These are phyloP conservation scores for Athene noctua DNA, from an alignment of 2,113 vertebrate genomes.

Conservation along the genomic window DNA sequence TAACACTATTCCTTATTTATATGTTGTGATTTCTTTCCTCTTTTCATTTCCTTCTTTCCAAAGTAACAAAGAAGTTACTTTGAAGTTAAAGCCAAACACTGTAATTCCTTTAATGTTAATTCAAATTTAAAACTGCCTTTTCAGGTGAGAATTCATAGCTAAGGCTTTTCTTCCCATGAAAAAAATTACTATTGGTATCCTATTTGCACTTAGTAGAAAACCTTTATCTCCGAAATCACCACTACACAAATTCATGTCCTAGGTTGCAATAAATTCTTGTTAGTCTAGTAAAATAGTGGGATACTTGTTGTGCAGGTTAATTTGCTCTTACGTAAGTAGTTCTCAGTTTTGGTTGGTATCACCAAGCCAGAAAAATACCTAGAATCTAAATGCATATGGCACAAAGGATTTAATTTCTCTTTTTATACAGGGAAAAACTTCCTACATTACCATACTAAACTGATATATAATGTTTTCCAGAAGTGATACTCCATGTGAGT, in stretches of 20 bases:
- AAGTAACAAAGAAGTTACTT: not conserved
- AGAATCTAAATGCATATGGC: not conserved
- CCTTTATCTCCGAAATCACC: not conserved
- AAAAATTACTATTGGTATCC: not conserved
- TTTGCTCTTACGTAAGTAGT: not conserved
- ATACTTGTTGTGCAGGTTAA: not conserved
- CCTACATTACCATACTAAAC: accelerated
- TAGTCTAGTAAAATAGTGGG: not conserved
- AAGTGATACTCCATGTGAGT: not conserved
- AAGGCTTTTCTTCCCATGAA: not conserved
- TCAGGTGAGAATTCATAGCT: not conserved
- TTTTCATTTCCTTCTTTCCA: no score
- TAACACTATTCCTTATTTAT: not conserved
- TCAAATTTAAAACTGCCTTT: not conserved
- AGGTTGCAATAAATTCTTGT: not conserved
- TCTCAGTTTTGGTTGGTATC: not conserved
- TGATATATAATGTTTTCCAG: not conserved
- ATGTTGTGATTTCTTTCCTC: not conserved
- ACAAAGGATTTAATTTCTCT: not conserved
- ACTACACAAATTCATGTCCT: not conserved
- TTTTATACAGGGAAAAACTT: not conserved
- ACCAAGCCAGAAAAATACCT: not conserved
- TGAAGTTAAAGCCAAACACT: not conserved
- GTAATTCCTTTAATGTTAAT: not conserved
- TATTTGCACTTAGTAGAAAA: not conserved